These are phyloP conservation scores for Endomychus coccineus DNA, from an alignment of 2,888 invertebrate genomes.

Conservation along the genomic window DNA sequence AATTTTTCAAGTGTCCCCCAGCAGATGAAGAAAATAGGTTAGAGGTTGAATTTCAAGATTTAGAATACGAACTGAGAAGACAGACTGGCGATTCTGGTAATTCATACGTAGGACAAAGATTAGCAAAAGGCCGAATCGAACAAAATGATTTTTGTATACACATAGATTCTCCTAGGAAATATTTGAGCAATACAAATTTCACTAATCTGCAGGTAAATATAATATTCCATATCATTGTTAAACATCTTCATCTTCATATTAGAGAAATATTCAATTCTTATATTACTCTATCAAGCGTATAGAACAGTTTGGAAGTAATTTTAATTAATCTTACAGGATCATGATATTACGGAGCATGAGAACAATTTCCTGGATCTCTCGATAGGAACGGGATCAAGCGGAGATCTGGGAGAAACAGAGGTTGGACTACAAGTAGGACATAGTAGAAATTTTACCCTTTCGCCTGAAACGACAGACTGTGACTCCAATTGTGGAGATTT, in stretches of 20 bases:
- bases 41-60: slow-evolving; percentile 54
- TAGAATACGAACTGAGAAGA: slow-evolving; percentile 71
- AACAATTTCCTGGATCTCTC: slow-evolving; percentile 54
- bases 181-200: slow-evolving; percentile 51
- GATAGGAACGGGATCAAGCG: slow-evolving; percentile 55
- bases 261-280: no score
- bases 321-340: slow-evolving; percentile 38
- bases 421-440: slow-evolving; percentile 59
- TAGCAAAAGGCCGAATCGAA: slow-evolving; percentile 53
- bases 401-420: slow-evolving; percentile 58
- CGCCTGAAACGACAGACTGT: slow-evolving; percentile 88
- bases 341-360: slow-evolving; percentile 48
- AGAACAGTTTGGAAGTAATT: no score
- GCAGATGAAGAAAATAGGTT: slow-evolving; percentile 53
- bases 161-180: slow-evolving; percentile 53
- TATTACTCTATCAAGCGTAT: no score
- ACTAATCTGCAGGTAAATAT: slow-evolving; percentile 48
- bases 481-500: slow-evolving; percentile 82
- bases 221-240: no score
- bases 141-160: slow-evolving; percentile 40
- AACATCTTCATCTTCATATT: no score
- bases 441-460: slow-evolving; percentile 79
- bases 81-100: slow-evolving; percentile 57
- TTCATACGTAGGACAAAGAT: slow-evolving; percentile 68
- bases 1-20: slow-evolving; percentile 81